A percentile compares a stretch with the other conserved stretches of the same genome.
Evolutionary conservation across 2,113 vertebrate genomes (phyloP).

Genomic region (Notechis scutatus): DNA sequence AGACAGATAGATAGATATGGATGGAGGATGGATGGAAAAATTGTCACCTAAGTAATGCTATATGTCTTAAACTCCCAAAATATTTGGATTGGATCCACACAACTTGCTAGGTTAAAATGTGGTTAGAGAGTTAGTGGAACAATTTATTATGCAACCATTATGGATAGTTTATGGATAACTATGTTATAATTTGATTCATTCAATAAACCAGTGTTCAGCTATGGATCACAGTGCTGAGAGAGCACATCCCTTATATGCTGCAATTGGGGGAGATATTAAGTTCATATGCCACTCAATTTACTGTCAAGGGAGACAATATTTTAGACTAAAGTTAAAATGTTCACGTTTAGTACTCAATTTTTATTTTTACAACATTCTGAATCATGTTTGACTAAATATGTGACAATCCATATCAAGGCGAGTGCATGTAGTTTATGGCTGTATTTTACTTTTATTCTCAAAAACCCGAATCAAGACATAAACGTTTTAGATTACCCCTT

Average conservation of each 20-base stretch:
- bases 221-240: not conserved
- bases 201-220: not conserved
- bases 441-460: conserved; percentile 1
- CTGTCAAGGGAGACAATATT: not conserved
- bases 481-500: not conserved
- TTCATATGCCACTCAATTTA: not conserved
- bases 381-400: not conserved
- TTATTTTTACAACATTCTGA: not conserved
- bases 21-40: not conserved
- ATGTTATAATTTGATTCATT: not conserved
- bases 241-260: not conserved
- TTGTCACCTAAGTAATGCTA: not conserved
- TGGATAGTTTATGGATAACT: not conserved
- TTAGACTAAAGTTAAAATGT: not conserved
- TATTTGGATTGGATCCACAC: not conserved
- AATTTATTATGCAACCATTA: not conserved
- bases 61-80: not conserved
- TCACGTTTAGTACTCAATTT: not conserved
- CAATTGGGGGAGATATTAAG: too few species aligned
- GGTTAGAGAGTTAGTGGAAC: not conserved
- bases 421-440: not conserved
- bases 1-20: too few species aligned
- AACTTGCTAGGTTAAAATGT: not conserved
- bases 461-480: not conserved
- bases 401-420: not conserved